Evolutionary conservation across 2,797 vertebrate species (phyloP).

Genomic region (Erethizon dorsatum): DNA sequence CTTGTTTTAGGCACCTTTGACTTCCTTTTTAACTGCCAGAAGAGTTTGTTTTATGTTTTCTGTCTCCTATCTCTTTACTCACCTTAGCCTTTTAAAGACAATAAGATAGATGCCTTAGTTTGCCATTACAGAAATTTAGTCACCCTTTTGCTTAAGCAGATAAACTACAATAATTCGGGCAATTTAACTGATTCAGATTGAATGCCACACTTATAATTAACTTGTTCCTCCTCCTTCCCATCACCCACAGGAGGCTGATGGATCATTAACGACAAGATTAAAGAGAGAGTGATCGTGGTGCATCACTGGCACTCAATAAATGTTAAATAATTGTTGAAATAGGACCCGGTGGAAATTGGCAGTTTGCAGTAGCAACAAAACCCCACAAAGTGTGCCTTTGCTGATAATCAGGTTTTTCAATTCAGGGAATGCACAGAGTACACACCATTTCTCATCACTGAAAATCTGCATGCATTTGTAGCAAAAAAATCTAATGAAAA

Average conservation of each 20-base stretch:
- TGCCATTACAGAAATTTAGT: constrained; percentile 66
- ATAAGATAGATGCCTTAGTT: constrained; percentile 41
- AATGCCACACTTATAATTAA: constrained; percentile 77
- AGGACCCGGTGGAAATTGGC: constrained; percentile 66
- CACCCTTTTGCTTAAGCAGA: constrained; percentile 72
- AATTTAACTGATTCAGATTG: constrained; percentile 80
- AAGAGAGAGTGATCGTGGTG: constrained; percentile 37
- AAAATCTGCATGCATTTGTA: constrained; percentile 61
- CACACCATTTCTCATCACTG: constrained; percentile 60
- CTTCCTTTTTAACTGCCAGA: constrained; percentile 50
- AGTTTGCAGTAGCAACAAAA: constrained; percentile 65
- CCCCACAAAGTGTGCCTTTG: constrained; percentile 63
- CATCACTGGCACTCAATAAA: constrained; percentile 79
- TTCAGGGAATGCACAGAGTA: constrained; percentile 49
- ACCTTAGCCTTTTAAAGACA: constrained; percentile 63
- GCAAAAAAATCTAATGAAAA: constrained; percentile 49
- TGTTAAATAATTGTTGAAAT: constrained; percentile 81
- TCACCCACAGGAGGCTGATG: constrained; percentile 75
- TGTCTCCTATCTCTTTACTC: neutral
- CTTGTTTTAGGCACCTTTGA: constrained; percentile 51
- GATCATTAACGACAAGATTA: constrained; percentile 81
- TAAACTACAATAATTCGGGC: constrained; percentile 77
- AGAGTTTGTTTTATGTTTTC: constrained; percentile 49
- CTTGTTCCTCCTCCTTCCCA: constrained; percentile 72
- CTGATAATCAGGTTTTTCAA: constrained; percentile 67